Base-by-base conservation (phyloP, 1,140 invertebrate species). In the Penaeus vannamei region DNA sequence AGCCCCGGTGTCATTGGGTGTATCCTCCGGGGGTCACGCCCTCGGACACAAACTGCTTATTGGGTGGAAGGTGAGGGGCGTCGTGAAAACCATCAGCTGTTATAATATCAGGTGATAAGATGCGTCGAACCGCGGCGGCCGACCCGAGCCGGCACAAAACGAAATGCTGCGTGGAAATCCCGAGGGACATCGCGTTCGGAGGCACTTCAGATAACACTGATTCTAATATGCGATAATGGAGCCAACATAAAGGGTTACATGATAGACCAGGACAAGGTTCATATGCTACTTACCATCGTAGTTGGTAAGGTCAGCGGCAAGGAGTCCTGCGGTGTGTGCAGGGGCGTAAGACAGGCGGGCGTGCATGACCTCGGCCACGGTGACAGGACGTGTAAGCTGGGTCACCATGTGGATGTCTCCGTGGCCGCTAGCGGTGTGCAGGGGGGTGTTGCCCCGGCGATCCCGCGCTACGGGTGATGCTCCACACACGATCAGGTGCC, bases 361-460 rank as follows among this genome's bases (percentile, higher is more conserved):
- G 36, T 64, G 62, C 32, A 89, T 77, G 66, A 91, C 91, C 66
- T 91, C 90, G 26, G 85, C 84, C 29, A 89, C 91, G 19, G 87
- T 90, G 62, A 91, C 91, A 29, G 90, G 91, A n/a, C 88, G 29
- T 14, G 91, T 91, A 2, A 91, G 87, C 46, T 85, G 76, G 32
- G 72, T 84, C 36, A 90, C 90, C 85, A 91, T 89, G 61, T 53
- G 26, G 69, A 53, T 23, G 76, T 91, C 84, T 20, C 89, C 90
- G 19, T 93, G 93, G 36, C 84, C 91, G 26, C 91, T 53, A 36
- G 95, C 95, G 59, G 96, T 91, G 87, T 96, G 95, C 84, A 96
- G 94, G 1, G 96, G 94, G 17, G 96, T 96, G 84, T 95, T 92
- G 0, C 96, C 95, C 8, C 94, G 94, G 92, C 95, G 96, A 86